Evolutionary conservation across 1,140 invertebrate genomes (phyloP), one percentile per base, ranked within the genome.

Genomic region (Papilio polytes): DNA sequence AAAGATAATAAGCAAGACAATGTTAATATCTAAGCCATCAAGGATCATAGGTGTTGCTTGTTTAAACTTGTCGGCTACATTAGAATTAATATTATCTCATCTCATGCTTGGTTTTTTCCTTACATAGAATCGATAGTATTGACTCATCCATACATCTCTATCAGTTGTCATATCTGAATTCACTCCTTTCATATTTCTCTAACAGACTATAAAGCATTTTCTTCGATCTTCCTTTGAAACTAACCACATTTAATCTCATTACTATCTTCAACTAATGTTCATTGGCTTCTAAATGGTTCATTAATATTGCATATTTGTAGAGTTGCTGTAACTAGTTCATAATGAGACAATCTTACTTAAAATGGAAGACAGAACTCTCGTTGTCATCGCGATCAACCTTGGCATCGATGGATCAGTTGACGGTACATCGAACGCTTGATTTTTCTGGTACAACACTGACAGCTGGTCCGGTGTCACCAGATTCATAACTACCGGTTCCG

Each of bases 301-400:
- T 51, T 51, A 18, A 51, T 51, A 15, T 18, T 18, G 48, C 13
- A 51, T 4, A 51, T 51, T 51, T 51, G 48, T 51, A 51, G 48
- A 4, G 12, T 51, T 51, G 1, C 13, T 51, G 48, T 18, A 15
- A 51, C 48, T 51, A 51, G 48, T 15, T 51, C 12, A 51, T 18
- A 51, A 4, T 51, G 15, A 4, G 2, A 51, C 3, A 15, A 51
- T 3, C 63, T 31, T 70, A 70, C 63, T 70, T 70, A 70, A 3
- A 70, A 70, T 70, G 18, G 63, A 70, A 31, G 63, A 70, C 22
- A 70, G 63, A 70, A 70, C 26, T 70, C 63, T 70, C 26, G 63
- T 70, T 15, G 63, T 70, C 63, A 70, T 70, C 26, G 63, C 63
- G 6, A 70, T 70, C 26, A 70, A 70, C 31, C 63, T 70, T 15